These are phyloP conservation scores for Hirtodrosophila alboralis DNA, from an alignment of 2,888 invertebrate species.

Conservation along the genomic window DNA sequence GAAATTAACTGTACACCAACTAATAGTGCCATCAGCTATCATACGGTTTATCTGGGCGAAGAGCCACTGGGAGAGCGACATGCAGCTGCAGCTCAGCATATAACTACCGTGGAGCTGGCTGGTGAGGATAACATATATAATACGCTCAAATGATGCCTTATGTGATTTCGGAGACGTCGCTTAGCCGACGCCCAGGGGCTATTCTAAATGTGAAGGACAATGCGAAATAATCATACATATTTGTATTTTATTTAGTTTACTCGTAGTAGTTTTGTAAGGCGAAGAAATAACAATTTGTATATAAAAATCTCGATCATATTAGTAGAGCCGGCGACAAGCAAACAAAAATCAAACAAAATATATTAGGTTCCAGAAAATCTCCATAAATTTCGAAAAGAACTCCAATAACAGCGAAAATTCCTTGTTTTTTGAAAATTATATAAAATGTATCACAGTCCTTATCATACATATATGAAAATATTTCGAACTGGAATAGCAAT, in stretches of 20 bases:
- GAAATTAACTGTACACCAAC: constrained; percentile 80
- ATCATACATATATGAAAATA: too few relatives aligned
- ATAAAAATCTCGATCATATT: constrained; percentile 13
- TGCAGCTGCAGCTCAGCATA: constrained; percentile 53
- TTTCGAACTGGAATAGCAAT: too few relatives aligned
- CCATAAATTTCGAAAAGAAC: too few relatives aligned
- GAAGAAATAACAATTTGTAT: constrained; percentile 8
- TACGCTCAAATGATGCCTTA: constrained; percentile 84
- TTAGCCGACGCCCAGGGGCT: constrained; percentile 76
- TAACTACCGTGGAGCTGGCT: constrained; percentile 75
- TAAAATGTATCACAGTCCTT: too few relatives aligned
- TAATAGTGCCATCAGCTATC: constrained; percentile 80
- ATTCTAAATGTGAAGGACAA: constrained; percentile 63
- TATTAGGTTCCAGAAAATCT: constrained; percentile 12
- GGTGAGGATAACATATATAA: constrained; percentile 84
- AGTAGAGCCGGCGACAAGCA: constrained; percentile 14
- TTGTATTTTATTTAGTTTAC: constrained; percentile 24
- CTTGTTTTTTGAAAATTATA: too few relatives aligned
- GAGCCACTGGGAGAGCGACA: constrained; percentile 78
- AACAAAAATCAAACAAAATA: constrained; percentile 22
- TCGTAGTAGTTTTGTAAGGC: constrained; percentile 14
- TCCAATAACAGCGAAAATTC: too few relatives aligned
- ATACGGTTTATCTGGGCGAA: constrained; percentile 80
- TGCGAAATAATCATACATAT: constrained; percentile 27
- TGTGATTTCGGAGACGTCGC: constrained; percentile 82